Evolutionary conservation across 2,888 invertebrate genomes (phyloP).

Genomic region (Pachycephus smyrnensis): DNA sequence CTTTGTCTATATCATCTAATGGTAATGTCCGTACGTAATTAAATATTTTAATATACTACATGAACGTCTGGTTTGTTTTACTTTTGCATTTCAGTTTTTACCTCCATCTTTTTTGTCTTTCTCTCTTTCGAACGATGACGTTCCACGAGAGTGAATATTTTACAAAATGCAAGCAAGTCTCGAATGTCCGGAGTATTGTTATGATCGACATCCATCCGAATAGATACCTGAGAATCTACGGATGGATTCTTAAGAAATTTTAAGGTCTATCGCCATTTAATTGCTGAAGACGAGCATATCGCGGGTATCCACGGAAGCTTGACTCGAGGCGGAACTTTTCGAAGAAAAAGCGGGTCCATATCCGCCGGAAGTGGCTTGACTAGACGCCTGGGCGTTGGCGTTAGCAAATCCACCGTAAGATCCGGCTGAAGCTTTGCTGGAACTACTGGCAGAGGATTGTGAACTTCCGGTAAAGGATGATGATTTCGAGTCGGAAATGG

Average conservation of each 20-base stretch:
- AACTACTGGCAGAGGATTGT: slow-evolving; percentile 31
- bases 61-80: neutral
- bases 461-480: slow-evolving; percentile 29
- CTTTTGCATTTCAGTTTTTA: neutral
- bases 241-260: neutral
- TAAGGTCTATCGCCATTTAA: slow-evolving; percentile 14
- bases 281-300: slow-evolving; percentile 48
- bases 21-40: neutral
- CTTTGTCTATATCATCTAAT: neutral
- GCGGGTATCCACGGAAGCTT: slow-evolving; percentile 40
- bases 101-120: neutral
- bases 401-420: slow-evolving; percentile 32
- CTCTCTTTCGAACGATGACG: neutral
- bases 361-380: slow-evolving; percentile 27
- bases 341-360: slow-evolving; percentile 30
- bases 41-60: neutral
- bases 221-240: neutral
- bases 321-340: slow-evolving; percentile 43
- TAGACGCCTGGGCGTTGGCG: slow-evolving; percentile 30
- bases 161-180: neutral
- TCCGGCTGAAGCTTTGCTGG: slow-evolving; percentile 38
- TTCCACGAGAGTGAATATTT: neutral
- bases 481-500: neutral
- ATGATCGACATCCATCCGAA: neutral
- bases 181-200: neutral